Evolutionary conservation across 1,140 invertebrate species (phyloP).

Genomic region (Monomorium pharaonis): DNA sequence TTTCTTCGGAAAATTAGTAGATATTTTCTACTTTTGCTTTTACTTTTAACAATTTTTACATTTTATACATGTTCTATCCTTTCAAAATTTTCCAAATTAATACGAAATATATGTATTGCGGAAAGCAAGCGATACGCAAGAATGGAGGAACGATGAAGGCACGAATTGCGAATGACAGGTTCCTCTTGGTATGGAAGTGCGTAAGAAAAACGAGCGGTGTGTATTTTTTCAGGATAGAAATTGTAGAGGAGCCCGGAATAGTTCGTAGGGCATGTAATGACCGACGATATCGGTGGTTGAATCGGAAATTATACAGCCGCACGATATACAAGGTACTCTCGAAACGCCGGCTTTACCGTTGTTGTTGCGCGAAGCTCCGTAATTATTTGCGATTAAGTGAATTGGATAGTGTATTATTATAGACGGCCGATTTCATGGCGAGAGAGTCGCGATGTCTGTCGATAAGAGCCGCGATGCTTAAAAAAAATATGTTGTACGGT

Average conservation of each 20-base stretch:
- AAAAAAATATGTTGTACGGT: not conserved
- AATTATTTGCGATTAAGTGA: constrained; percentile 69
- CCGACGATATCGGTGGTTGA: constrained; percentile 37
- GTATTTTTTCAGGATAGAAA: constrained; percentile 48
- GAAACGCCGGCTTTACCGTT: constrained; percentile 45
- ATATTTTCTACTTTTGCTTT: not conserved
- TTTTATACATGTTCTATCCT: not conserved
- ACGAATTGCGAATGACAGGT: constrained; percentile 17
- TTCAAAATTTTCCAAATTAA: not conserved
- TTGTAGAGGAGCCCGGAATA: constrained; percentile 47
- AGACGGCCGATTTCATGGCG: constrained; percentile 26
- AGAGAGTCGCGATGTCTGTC: constrained; percentile 44
- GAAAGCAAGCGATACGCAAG: not conserved
- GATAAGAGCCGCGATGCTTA: constrained; percentile 40
- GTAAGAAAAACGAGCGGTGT: not conserved
- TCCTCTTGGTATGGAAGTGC: not conserved
- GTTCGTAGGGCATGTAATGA: constrained; percentile 58
- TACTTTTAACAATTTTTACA: not conserved
- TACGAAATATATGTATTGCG: not conserved
- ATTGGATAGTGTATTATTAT: constrained; percentile 66
- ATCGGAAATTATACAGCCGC: constrained; percentile 56
- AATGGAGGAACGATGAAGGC: not conserved
- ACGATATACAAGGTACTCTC: constrained; percentile 44
- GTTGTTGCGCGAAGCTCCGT: constrained; percentile 54
- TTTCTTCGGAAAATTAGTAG: not conserved